Percentiles rank a stretch among this genome's conserved stretches.
Evolutionary conservation across 2,797 vertebrate genomes (phyloP).

Genomic region (Pelobates cultripes): DNA sequence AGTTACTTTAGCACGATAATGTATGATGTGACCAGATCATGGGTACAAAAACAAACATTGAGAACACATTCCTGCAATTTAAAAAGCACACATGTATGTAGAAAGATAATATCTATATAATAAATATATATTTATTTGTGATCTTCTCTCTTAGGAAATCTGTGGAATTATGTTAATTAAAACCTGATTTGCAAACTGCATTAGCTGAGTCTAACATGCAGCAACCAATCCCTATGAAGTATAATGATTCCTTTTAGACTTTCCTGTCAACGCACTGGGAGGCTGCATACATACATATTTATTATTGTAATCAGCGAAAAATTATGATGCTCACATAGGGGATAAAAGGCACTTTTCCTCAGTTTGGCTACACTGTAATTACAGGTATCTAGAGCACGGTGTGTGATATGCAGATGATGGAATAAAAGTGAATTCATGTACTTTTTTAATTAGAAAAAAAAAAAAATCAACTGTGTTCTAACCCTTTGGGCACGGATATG

Average conservation of each 20-base stretch:
- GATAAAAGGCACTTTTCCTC: slow-evolving; percentile 14
- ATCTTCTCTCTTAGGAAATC: slow-evolving; percentile 20
- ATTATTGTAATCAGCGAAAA: slow-evolving; percentile 48
- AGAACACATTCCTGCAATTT: no score
- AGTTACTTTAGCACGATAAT: no score
- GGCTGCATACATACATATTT: slow-evolving; percentile 45
- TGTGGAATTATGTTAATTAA: slow-evolving; percentile 50
- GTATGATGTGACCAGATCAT: no score
- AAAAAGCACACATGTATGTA: no score
- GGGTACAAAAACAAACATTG: no score
- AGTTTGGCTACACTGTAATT: slow-evolving; percentile 30
- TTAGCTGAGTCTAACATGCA: slow-evolving; percentile 47
- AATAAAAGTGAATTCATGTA: background rate
- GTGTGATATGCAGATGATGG: background rate
- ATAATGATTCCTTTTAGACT: slow-evolving; percentile 49
- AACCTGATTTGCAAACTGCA: slow-evolving; percentile 50
- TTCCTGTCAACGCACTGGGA: slow-evolving; percentile 25
- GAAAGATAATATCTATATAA: no score
- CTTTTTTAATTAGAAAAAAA: no score
- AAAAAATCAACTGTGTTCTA: no score
- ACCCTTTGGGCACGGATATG: no score
- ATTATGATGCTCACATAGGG: slow-evolving; percentile 13
- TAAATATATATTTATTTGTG: slow-evolving; percentile 24
- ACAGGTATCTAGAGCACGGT: background rate
- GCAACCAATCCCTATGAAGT: slow-evolving; percentile 51